phyloP scores from a whole-genome alignment of 2,888 invertebrate species.

The Junonia oenone region DNA sequence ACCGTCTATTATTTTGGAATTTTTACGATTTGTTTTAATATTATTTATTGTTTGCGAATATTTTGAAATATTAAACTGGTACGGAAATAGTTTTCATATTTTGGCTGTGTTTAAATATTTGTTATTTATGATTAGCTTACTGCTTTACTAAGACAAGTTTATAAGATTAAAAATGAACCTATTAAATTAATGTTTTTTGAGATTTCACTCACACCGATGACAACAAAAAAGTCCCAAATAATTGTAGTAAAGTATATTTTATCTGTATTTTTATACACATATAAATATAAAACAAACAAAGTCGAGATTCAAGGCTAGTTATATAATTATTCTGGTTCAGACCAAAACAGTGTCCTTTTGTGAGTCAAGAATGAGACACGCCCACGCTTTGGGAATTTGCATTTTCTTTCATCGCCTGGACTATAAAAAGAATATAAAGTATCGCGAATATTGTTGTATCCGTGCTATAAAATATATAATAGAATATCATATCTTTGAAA shows the following conservation, averaged over 20 bases:
- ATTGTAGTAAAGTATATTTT: too few relatives aligned
- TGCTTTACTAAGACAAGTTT: too few relatives aligned
- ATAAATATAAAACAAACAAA: background rate
- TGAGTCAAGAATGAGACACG: slow-evolving; percentile 44
- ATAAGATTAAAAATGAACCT: too few relatives aligned
- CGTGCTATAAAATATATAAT: background rate
- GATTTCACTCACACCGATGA: background rate
- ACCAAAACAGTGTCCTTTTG: slow-evolving; percentile 40
- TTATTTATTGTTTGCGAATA: background rate
- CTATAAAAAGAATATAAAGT: slow-evolving; percentile 7
- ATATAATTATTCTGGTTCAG: slow-evolving; percentile 25
- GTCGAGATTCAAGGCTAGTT: background rate
- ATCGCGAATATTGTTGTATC: background rate
- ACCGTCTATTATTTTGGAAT: slow-evolving; percentile 14
- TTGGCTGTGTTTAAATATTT: background rate
- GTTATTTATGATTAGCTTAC: too few relatives aligned
- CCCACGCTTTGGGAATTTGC: slow-evolving; percentile 59
- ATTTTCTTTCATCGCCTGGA: slow-evolving; percentile 38
- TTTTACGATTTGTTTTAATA: background rate
- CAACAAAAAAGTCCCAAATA: too few relatives aligned
- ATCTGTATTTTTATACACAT: too few relatives aligned
- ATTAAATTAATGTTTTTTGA: background rate
- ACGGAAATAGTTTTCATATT: background rate
- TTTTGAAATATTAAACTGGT: background rate
- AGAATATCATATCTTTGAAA: background rate